These are phyloP conservation scores for Pimpla rufipes DNA, from an alignment of 2,888 invertebrate genomes.

Conservation along the genomic window DNA sequence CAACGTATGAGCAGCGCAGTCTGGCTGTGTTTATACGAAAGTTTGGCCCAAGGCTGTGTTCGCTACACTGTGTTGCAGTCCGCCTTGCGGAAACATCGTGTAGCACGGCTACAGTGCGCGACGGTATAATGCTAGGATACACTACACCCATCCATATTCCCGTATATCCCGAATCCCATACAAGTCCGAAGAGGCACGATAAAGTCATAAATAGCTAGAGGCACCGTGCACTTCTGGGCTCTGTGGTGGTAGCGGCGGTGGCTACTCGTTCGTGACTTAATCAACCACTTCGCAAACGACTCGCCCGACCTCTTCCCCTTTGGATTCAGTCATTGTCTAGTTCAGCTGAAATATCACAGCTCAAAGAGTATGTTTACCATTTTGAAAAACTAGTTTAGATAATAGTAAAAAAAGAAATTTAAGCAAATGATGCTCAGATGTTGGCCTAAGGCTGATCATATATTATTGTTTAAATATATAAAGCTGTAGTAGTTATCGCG, in stretches of 20 bases:
- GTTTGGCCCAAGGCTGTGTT: slow-evolving; percentile 14
- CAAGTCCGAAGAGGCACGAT: slow-evolving; percentile 16
- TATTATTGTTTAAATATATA: too few species aligned
- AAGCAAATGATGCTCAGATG: too few species aligned
- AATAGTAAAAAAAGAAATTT: too few species aligned
- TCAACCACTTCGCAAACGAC: slow-evolving; percentile 65
- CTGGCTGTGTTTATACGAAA: slow-evolving; percentile 16
- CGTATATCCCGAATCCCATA: background rate
- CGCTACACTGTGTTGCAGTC: background rate
- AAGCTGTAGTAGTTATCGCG: too few species aligned
- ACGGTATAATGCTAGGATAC: slow-evolving; percentile 8
- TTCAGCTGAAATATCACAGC: background rate
- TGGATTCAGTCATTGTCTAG: background rate
- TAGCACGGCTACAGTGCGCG: background rate
- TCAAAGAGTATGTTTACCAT: background rate
- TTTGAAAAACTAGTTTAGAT: too few species aligned
- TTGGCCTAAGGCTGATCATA: too few species aligned
- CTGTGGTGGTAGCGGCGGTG: background rate
- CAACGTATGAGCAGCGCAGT: slow-evolving; percentile 5
- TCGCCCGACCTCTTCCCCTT: background rate
- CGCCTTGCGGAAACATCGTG: background rate
- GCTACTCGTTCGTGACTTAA: slow-evolving; percentile 76
- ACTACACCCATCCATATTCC: slow-evolving; percentile 6
- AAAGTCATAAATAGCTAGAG: slow-evolving; percentile 20
- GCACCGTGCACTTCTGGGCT: background rate